Conservation (phyloP, 2,888 invertebrate species). For the Hirudinaria manillensis region DNA sequence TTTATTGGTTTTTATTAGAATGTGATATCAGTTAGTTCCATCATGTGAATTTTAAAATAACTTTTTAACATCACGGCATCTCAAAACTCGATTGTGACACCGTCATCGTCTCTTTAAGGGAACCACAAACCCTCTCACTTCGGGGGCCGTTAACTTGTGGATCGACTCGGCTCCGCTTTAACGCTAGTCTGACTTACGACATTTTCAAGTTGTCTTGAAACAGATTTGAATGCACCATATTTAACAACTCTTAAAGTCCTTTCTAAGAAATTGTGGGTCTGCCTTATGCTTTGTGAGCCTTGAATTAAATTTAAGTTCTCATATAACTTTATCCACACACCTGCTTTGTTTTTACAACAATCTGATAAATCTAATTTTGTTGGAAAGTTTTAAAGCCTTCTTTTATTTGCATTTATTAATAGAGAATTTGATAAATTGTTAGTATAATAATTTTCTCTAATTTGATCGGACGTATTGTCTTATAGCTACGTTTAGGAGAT, state of each 20-base stretch:
- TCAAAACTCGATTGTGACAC: neutral
- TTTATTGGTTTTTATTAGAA: slow-evolving; percentile 14
- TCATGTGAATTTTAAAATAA: neutral
- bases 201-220: neutral
- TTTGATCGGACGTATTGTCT: too few relatives aligned
- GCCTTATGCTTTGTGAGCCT: slow-evolving; percentile 18
- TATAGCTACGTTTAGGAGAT: too few relatives aligned
- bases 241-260: too few relatives aligned
- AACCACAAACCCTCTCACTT: neutral
- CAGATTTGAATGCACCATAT: neutral
- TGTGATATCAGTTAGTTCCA: neutral
- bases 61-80: neutral
- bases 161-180: neutral
- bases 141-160: neutral
- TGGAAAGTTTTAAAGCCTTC: too few relatives aligned
- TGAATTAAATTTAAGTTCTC: neutral
- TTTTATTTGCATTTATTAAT: too few relatives aligned
- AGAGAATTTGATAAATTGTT: too few relatives aligned
- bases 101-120: neutral
- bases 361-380: too few relatives aligned
- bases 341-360: too few relatives aligned
- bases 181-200: neutral
- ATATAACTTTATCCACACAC: too few relatives aligned
- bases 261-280: neutral
- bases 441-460: too few relatives aligned